Conservation (phyloP, 2,888 invertebrate genomes). For the Drosophila phalerata region DNA sequence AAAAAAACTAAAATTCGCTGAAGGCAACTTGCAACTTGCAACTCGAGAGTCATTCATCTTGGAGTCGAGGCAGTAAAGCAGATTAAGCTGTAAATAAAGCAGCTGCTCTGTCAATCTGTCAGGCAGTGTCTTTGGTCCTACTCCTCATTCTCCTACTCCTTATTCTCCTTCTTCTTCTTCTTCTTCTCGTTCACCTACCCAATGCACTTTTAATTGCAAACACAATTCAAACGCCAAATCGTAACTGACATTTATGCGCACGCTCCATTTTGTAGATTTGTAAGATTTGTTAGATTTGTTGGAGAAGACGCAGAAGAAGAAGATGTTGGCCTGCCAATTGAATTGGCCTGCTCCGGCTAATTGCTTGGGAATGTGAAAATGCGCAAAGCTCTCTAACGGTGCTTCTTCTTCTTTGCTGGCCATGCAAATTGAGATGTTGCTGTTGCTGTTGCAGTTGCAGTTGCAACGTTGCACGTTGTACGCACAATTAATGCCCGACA, state of each 20-base stretch:
- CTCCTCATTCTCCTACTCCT: background rate
- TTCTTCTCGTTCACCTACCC: slow-evolving; percentile 17
- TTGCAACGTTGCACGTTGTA: slow-evolving; percentile 65
- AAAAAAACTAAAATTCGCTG: too few relatives aligned
- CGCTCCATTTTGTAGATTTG: slow-evolving; percentile 74
- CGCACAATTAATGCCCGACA: slow-evolving; percentile 80
- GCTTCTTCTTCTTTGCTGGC: slow-evolving; percentile 18
- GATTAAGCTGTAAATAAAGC: slow-evolving; percentile 79
- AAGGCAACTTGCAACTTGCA: slow-evolving; percentile 41
- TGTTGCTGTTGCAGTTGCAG: slow-evolving; percentile 60
- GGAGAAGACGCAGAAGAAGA: slow-evolving; percentile 5
- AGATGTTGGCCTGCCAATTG: slow-evolving; percentile 27
- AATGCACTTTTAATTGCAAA: slow-evolving; percentile 72
- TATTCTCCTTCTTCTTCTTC: slow-evolving; percentile 29
- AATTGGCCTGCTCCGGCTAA: slow-evolving; percentile 55
- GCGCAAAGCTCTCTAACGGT: slow-evolving; percentile 57
- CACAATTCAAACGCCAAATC: slow-evolving; percentile 51
- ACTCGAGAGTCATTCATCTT: slow-evolving; percentile 71
- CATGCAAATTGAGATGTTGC: slow-evolving; percentile 76
- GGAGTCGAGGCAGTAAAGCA: slow-evolving; percentile 55
- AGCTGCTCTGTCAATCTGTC: slow-evolving; percentile 68
- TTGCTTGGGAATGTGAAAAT: slow-evolving; percentile 69
- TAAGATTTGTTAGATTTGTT: slow-evolving; percentile 31
- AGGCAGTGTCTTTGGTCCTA: slow-evolving; percentile 30
- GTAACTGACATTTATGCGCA: slow-evolving; percentile 77